phyloP scores from a whole-genome alignment of 2,113 vertebrate genomes.

The Struthio camelus region DNA sequence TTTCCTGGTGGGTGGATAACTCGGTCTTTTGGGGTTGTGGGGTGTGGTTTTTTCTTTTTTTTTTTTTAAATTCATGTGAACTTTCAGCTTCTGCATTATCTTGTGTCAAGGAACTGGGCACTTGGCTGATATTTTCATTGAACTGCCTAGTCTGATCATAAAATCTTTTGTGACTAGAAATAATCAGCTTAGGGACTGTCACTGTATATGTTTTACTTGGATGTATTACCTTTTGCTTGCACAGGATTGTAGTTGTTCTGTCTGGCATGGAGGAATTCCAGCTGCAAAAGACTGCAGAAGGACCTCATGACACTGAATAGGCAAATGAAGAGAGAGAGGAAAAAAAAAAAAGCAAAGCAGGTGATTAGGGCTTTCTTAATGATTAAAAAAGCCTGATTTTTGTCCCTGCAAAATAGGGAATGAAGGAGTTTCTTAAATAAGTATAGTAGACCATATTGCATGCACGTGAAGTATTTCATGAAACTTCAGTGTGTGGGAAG shows the following conservation, averaged over 20 bases:
- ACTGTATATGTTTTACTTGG: neutral
- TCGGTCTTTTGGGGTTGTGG: no score
- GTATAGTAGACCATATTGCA: neutral
- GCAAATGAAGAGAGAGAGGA: no score
- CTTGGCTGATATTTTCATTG: neutral
- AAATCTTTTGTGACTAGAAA: neutral
- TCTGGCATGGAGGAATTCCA: neutral
- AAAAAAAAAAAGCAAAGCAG: no score
- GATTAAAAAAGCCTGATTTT: neutral
- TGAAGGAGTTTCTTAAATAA: neutral
- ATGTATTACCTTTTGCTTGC: neutral
- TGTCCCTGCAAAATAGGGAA: neutral
- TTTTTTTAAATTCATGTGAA: neutral
- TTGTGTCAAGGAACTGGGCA: neutral
- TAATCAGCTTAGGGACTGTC: neutral
- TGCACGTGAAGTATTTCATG: neutral
- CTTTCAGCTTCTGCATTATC: neutral
- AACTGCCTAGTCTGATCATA: neutral
- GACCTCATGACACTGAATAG: neutral
- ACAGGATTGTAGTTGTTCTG: neutral
- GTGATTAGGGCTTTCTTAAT: neutral
- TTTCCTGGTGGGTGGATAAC: neutral
- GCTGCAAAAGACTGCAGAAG: neutral
- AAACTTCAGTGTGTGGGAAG: neutral
- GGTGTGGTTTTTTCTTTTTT: no score